Base-by-base conservation (phyloP, 2,888 invertebrate species). In the Chrysolina haemoptera region DNA sequence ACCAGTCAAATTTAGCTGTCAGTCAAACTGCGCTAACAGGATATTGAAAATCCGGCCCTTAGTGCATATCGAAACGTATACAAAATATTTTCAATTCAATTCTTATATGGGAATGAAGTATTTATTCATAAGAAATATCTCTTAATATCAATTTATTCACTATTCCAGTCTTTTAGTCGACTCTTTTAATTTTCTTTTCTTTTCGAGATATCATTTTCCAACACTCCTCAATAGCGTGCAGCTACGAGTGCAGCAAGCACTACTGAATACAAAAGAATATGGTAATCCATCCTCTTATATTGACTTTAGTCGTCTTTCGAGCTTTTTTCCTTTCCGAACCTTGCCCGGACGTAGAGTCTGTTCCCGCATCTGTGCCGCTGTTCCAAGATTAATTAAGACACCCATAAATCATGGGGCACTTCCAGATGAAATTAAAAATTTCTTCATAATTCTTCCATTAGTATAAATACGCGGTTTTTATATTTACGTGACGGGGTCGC, bases 391-490 rank as follows among this genome's bases (percentile, higher is more conserved):
- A 84, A 85, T 85, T 84, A 85, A 84, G 82, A 80, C 79, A 77
- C 76, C 77, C 84, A 84, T 85, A 84, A 85, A 85, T 85, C 84
- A 85, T 84, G 80, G 76, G 74, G 77, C 81, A 81, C 80, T 83
- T 78, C 79, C 78, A 72, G 78, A 77, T 78, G 80, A 84, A 84
- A 85, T 85, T 85, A 85, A 85, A 85, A 85, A 85, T 84, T 84
- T 83, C 81, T 82, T 80, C 82, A 82, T 82, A 82, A 82, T 82
- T 81, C 75, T 80, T 78, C 81, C 81, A 82, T 82, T 82, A 82
- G 82, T 78, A 81, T 76, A 80, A 82, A 82, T 81, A 81, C 71
- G 76, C 72, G 70, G 67, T 71, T 71, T 71, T 65, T 55, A 40
- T 53, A 41, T 40, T 27, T 35, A 59, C 35, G 59, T 35, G 59